Evolutionary conservation across 2,797 vertebrate genomes (phyloP), one percentile per base, ranked within the genome.

Genomic region (Cynodonichthys magdalenae): DNA sequence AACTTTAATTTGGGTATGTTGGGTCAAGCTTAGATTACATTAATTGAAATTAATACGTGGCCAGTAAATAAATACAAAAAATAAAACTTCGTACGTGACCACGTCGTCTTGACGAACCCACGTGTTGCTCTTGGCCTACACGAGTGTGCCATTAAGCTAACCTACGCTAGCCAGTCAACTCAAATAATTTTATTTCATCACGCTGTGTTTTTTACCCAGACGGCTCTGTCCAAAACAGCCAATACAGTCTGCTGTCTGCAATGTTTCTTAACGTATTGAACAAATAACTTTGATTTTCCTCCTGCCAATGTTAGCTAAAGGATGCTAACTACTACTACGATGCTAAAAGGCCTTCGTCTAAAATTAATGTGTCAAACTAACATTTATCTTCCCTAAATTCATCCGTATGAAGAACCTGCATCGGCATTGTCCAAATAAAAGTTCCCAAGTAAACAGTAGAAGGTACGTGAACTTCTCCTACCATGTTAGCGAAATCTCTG

Each of bases 51-150:
- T 24, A 24, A 24, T 24, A 24, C 24, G 24, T 24, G 24, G 24
- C 24, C 24, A 24, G 24, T 24, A 24, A 2, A 2, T 24, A 24
- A 24, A 24, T 3, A 18, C 9, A 11, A 15, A 52, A 11, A 4
- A 9, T 11, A n/a, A 57, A n/a, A 5, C 6, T 56, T 14, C 0
- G 5, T 0, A 29, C 34, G 54, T 24, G 59, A 46, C 56, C 60
- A 75, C 66, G 77, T 50, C 15, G 75, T 31, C 29, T 20, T 27
- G 15, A 34, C 1, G 49, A 3, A 48, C 74, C 89, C 89, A 89
- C 89, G 89, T 90, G 87, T 64, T 55, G 14, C 48, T 27, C 11
- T 15, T 59, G 79, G 83, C 82, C 82, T 34, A 2, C 17, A 20
- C 15, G 1, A 14, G n/a, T n/a, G 15, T 10, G n/a, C 41, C 5